Base-by-base conservation (phyloP, 2,888 invertebrate species). In the Eupeodes luniger region DNA sequence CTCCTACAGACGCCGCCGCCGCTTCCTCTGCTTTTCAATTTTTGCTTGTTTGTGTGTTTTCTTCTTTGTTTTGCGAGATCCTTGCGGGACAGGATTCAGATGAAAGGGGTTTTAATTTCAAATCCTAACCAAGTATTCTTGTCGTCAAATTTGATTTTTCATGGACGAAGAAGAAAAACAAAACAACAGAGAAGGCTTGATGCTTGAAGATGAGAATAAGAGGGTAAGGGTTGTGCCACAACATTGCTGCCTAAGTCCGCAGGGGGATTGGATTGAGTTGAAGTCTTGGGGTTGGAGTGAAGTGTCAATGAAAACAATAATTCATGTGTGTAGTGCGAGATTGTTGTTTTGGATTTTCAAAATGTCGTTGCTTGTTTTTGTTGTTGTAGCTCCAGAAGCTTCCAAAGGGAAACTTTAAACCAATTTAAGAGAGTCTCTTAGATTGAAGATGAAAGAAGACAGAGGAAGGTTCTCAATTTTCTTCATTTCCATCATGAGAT, bases 371-470 rank as follows among this genome's bases (percentile, higher is more conserved):
- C 16, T 55, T 11, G 5, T 40, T 34, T 14, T 44, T 70, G 76
- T 51, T 36, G 55, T 40, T 47, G 59, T 40, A 9, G 40, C 36
- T 27, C 11, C 6, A 69, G 76, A 44, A 47, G 27, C 7, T 10
- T 61, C 5, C 4, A 9, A 5, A 12, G 47, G n/a, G 27, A 74
- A 79, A 79, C 59, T 55, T 83, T 74, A 61, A 83, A 78, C 72
- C 44, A 49, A 51, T 51, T 67, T 61, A 47, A 40, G 40, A 62
- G 7, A 51, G 11, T 19, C 16, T 40, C 36, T 70, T 40, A 80
- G 81, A 81, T 76, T 80, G 51, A 80, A 72, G 70, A 80, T 72
- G 76, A 85, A 80, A 70, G 85, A 80, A 70, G 85, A 66, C 85
- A 67, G 51, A 59, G 49, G 47, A 14, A 67, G 59, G 66, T 62